These are phyloP conservation scores for Piaya cayana DNA, from an alignment of 2,113 vertebrate genomes.

Conservation along the genomic window DNA sequence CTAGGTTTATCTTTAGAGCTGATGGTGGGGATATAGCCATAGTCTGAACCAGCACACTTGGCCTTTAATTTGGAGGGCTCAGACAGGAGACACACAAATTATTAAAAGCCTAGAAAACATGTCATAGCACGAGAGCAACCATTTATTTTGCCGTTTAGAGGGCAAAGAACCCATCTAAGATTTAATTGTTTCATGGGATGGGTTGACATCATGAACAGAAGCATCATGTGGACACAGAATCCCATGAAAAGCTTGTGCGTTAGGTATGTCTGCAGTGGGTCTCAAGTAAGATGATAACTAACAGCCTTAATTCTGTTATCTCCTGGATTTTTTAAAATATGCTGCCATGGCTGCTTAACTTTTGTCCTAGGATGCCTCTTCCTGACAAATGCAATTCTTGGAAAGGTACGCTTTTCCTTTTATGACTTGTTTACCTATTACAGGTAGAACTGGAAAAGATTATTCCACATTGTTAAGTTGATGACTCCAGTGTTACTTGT, in stretches of 20 bases:
- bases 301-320: background rate
- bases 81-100: background rate
- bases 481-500: background rate
- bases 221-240: background rate
- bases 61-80: background rate
- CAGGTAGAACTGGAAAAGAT: background rate
- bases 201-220: background rate
- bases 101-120: background rate
- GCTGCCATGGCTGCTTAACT: background rate
- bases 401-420: background rate
- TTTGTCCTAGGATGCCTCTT: background rate
- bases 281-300: rapidly evolving
- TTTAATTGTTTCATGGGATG: background rate
- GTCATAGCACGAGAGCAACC: background rate
- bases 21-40: rapidly evolving
- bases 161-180: background rate
- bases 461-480: background rate
- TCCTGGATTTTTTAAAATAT: background rate
- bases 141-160: background rate
- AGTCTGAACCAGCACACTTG: background rate
- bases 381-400: background rate
- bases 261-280: rapidly evolving
- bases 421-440: background rate
- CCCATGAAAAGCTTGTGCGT: background rate
- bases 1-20: background rate